These are phyloP conservation scores for Rhagologus leucostigma DNA, from an alignment of 2,113 vertebrate species.

Conservation along the genomic window DNA sequence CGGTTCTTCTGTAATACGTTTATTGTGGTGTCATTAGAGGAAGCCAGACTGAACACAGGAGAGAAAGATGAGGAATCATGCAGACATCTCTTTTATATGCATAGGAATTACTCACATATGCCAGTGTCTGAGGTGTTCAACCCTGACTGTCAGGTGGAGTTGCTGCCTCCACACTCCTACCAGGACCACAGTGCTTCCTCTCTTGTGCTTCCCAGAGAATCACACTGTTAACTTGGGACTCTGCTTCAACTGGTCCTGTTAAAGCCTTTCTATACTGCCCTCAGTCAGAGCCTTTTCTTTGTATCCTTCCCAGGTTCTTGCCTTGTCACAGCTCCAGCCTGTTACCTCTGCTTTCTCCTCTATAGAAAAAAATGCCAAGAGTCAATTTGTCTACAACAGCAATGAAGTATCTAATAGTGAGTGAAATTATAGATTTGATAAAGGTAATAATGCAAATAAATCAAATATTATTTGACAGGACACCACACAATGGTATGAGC, in stretches of 20 bases:
- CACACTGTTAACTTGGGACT: neutral
- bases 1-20: neutral
- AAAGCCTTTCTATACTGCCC: neutral
- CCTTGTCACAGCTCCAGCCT: neutral
- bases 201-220: neutral
- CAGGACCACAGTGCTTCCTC: neutral
- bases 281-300: neutral
- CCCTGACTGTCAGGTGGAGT: neutral
- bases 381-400: neutral
- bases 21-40: neutral
- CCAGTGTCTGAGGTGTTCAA: neutral
- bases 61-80: neutral
- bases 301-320: neutral
- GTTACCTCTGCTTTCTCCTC: neutral
- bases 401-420: neutral
- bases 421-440: neutral
- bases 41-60: neutral
- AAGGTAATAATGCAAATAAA: neutral
- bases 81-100: neutral
- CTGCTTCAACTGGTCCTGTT: neutral
- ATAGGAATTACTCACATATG: neutral
- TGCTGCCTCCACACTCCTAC: neutral
- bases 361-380: neutral
- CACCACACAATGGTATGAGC: neutral
- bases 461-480: neutral